These are phyloP conservation scores for Rhopalosiphum padi DNA, from an alignment of 1,140 invertebrate genomes.

Conservation along the genomic window DNA sequence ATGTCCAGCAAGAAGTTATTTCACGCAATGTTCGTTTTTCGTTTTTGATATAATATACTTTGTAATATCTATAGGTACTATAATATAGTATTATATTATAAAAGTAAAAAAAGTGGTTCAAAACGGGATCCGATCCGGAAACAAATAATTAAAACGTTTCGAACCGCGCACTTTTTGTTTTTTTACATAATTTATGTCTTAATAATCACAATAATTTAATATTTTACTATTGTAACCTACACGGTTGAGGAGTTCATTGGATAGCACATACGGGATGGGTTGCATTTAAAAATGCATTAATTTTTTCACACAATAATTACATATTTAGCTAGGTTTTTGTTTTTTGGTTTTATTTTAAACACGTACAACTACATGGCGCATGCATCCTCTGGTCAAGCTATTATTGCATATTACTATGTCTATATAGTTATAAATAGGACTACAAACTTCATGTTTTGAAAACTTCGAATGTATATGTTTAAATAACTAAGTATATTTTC, in stretches of 20 bases:
- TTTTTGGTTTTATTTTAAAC: slow-evolving; percentile 4
- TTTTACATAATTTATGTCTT: slow-evolving; percentile 57
- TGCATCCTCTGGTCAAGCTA: not conserved
- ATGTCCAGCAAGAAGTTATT: slow-evolving; percentile 25
- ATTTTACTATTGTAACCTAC: slow-evolving; percentile 49
- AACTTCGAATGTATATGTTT: not conserved
- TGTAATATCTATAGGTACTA: not conserved
- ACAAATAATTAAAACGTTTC: slow-evolving; percentile 56
- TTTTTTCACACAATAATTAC: slow-evolving; percentile 57
- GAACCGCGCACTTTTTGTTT: slow-evolving; percentile 15
- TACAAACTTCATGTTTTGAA: not conserved
- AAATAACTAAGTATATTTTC: no score
- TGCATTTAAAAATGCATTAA: slow-evolving; percentile 54
- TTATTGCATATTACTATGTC: not conserved
- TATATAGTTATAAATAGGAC: not conserved
- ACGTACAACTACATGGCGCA: not conserved
- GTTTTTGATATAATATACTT: not conserved
- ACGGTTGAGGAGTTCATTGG: slow-evolving; percentile 54
- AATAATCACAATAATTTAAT: slow-evolving; percentile 58
- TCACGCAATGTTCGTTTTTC: slow-evolving; percentile 44
- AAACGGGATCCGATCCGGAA: slow-evolving; percentile 52
- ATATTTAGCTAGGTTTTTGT: slow-evolving; percentile 35
- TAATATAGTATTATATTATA: not conserved
- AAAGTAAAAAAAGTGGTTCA: not conserved
- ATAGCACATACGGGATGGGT: slow-evolving; percentile 11